phyloP scores from a whole-genome alignment of 2,888 invertebrate genomes.

The Gari tellinella region DNA sequence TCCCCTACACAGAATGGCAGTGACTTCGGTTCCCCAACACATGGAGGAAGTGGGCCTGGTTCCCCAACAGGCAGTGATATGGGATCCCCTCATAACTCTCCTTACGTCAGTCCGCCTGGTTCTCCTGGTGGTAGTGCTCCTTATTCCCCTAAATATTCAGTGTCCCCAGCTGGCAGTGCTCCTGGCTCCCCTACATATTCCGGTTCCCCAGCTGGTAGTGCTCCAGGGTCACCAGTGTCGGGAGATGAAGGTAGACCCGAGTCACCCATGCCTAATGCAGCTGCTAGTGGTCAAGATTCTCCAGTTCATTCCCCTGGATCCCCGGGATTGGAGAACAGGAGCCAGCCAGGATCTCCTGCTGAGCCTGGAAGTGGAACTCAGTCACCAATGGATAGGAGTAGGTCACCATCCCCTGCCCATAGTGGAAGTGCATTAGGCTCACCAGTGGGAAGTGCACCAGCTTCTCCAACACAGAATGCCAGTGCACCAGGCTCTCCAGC shows the following conservation, averaged over 20 bases:
- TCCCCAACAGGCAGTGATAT: slow-evolving; percentile 24
- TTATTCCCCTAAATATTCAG: slow-evolving; percentile 48
- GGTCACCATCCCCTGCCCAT: slow-evolving; percentile 49
- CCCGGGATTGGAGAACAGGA: neutral
- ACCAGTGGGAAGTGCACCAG: slow-evolving; percentile 29
- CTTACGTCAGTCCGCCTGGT: slow-evolving; percentile 15
- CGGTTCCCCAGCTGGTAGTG: slow-evolving; percentile 7
- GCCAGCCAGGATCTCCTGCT: slow-evolving; percentile 8
- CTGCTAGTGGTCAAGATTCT: slow-evolving; percentile 39
- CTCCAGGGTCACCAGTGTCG: slow-evolving; percentile 16
- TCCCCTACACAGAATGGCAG: slow-evolving; percentile 34
- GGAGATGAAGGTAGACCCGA: slow-evolving; percentile 1
- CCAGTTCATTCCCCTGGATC: neutral
- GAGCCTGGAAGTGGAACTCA: slow-evolving; percentile 37
- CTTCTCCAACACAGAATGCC: slow-evolving; percentile 48
- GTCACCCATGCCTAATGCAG: neutral
- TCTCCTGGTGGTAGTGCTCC: slow-evolving; percentile 47
- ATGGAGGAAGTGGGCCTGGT: slow-evolving; percentile 18
- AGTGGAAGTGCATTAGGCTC: slow-evolving; percentile 18
- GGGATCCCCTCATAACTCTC: slow-evolving; percentile 2
- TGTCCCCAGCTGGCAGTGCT: slow-evolving; percentile 44
- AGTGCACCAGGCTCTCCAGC: slow-evolving; percentile 60
- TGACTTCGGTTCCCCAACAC: slow-evolving; percentile 28
- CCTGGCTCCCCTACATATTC: slow-evolving; percentile 51
- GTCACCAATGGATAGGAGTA: slow-evolving; percentile 33